Conservation (phyloP, 2,113 vertebrate genomes). For the Hoplias malabaricus region DNA sequence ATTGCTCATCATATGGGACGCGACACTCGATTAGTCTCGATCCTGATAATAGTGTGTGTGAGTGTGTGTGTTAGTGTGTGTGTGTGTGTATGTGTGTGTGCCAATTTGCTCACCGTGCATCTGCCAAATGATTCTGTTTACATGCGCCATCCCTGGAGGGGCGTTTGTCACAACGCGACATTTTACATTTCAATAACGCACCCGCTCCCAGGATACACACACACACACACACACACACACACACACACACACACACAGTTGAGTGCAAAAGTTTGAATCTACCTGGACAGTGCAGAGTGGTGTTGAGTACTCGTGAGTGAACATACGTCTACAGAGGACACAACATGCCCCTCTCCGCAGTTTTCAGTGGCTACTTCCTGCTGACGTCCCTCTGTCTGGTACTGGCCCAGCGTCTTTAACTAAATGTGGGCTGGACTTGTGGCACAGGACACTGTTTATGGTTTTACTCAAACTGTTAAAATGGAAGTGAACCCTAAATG, state of each 20-base stretch:
- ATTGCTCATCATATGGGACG: constrained; percentile 80
- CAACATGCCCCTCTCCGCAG: too few species aligned
- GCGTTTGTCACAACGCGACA: constrained; percentile 73
- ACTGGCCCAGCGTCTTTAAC: too few species aligned
- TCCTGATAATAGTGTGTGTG: constrained; percentile 78
- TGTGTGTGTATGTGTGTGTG: constrained; percentile 67
- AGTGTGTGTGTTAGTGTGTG: constrained; percentile 58
- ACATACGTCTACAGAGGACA: too few species aligned
- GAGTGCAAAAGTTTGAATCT: constrained; percentile 4
- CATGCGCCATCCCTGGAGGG: constrained; percentile 74
- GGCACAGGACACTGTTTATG: too few species aligned
- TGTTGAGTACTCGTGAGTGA: too few species aligned
- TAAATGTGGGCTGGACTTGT: too few species aligned
- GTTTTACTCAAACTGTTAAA: too few species aligned
- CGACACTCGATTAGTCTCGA: constrained; percentile 79
- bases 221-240: constrained; percentile 12
- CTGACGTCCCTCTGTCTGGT: too few species aligned
- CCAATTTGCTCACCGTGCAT: constrained; percentile 76
- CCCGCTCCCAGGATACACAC: constrained; percentile 48
- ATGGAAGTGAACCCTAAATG: too few species aligned
- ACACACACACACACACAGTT: constrained; percentile 26
- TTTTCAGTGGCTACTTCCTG: too few species aligned
- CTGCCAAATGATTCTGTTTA: constrained; percentile 85
- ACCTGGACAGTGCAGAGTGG: too few species aligned
- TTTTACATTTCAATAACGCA: constrained; percentile 76